These are phyloP conservation scores for Carcina quercana DNA, from an alignment of 2,888 invertebrate species.

Conservation along the genomic window DNA sequence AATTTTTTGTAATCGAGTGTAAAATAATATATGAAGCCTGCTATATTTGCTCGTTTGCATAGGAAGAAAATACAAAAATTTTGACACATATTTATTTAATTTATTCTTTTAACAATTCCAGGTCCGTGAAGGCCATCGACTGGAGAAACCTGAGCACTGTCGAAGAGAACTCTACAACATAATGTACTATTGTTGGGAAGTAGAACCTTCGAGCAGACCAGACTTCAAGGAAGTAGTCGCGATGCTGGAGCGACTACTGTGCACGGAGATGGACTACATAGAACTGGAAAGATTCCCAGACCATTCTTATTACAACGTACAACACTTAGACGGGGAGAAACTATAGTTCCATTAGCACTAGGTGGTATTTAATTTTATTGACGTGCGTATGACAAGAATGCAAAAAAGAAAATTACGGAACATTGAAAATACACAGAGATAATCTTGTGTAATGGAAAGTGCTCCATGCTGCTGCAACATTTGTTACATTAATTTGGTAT, in stretches of 20 bases:
- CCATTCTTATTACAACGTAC: slow-evolving; percentile 92
- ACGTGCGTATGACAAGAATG: no score
- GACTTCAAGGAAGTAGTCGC: slow-evolving; percentile 88
- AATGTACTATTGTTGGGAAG: slow-evolving; percentile 97
- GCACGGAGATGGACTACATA: slow-evolving; percentile 95
- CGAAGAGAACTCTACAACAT: slow-evolving; percentile 93
- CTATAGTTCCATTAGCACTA: slow-evolving; percentile 27
- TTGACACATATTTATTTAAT: background rate
- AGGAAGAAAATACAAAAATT: background rate
- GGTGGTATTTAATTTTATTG: no score
- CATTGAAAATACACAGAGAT: no score
- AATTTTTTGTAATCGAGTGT: no score
- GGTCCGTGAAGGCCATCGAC: slow-evolving; percentile 90
- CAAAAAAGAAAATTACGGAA: no score
- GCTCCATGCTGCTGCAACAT: no score
- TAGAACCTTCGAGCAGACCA: slow-evolving; percentile 87
- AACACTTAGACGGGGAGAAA: slow-evolving; percentile 90
- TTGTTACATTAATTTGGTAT: no score
- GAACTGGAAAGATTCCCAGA: slow-evolving; percentile 94
- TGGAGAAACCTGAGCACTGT: slow-evolving; percentile 96
- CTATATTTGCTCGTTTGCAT: no score
- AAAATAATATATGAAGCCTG: no score
- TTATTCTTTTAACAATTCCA: slow-evolving; percentile 32
- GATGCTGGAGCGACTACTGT: slow-evolving; percentile 86
- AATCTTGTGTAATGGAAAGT: no score